Evolutionary conservation across 1,140 invertebrate species (phyloP).

Genomic region (Drosophila equinoxialis): DNA sequence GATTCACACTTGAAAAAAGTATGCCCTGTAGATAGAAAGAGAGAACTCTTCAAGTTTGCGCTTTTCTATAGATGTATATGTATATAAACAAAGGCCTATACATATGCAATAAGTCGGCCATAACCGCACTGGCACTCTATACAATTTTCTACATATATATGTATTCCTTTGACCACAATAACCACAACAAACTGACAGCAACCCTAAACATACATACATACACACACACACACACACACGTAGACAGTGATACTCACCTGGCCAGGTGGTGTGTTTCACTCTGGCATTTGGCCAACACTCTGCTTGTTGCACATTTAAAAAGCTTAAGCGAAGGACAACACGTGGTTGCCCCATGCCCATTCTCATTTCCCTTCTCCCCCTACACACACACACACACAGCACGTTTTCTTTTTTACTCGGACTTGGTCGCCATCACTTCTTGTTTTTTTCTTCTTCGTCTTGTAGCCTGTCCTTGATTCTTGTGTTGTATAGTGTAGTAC

Average conservation of each 20-base stretch:
- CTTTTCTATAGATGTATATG: no score
- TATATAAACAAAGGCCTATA: no score
- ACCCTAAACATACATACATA: constrained; percentile 16
- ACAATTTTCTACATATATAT: constrained; percentile 8
- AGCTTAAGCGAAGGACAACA: constrained; percentile 62
- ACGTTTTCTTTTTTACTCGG: constrained; percentile 46
- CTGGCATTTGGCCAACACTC: constrained; percentile 38
- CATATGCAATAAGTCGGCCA: neutral
- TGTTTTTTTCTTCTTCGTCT: neutral
- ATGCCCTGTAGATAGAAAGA: no score
- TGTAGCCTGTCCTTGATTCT: neutral
- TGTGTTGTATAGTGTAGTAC: neutral
- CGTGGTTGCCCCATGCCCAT: constrained; percentile 36
- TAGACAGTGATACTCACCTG: constrained; percentile 25
- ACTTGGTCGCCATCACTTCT: constrained; percentile 24
- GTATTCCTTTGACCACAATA: constrained; percentile 11
- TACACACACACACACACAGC: constrained; percentile 21
- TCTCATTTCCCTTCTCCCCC: neutral
- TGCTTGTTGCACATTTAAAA: constrained; percentile 66
- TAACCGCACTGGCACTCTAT: neutral
- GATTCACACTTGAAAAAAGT: no score
- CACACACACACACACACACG: constrained; percentile 3
- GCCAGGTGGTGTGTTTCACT: constrained; percentile 30
- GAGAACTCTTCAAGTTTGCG: constrained; percentile 4
- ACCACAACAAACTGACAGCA: constrained; percentile 60